Base-by-base conservation (phyloP, 2,888 invertebrate genomes). In the Chironomus riparius region DNA sequence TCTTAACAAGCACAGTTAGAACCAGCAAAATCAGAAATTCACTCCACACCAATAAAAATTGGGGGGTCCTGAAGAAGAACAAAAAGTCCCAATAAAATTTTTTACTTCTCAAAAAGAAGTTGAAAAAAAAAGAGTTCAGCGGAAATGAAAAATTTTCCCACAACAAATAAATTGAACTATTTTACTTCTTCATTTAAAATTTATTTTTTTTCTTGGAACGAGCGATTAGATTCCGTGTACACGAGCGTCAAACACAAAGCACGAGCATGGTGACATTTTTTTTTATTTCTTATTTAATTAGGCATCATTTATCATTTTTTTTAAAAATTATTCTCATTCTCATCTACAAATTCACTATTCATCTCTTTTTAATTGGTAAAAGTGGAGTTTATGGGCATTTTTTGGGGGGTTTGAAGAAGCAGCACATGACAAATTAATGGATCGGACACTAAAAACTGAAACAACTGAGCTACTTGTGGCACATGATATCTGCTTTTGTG, bases 401-500 rank as follows among this genome's bases (percentile, higher is more conserved):
- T 38, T 38, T 28, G 28, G 28, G n/a, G 28, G 28, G 1, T 28
- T 10, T 38, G 38, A 38, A 38, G 38, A 38, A 38, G 38, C 38
- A 38, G 38, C 38, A 38, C 38, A 38, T 38, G 38, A 6, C 2
- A 38, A 38, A 38, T 38, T 10, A 10, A 38, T 38, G 38, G 10
- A 5, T 38, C 10, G 38, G 38, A 38, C 10, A 38, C 15, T 62
- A 18, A 62, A 24, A 68, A 15, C 38, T 15, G 28, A 15, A 15
- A 68, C 38, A 38, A n/a, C n/a, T n/a, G n/a, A 47, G n/a, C 15
- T 38, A 70, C 6, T 18, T 70, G 48, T 70, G 70, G 70, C 48
- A 70, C 70, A 70, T 70, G 47, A 70, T n/a, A n/a, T 70, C 70
- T 56, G n/a, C 56, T 56, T 15, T 56, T 2, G 15, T n/a, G 50